Evolutionary conservation across 2,113 vertebrate genomes (phyloP), one percentile per base, ranked within the genome.

Genomic region (Eptesicus fuscus): DNA sequence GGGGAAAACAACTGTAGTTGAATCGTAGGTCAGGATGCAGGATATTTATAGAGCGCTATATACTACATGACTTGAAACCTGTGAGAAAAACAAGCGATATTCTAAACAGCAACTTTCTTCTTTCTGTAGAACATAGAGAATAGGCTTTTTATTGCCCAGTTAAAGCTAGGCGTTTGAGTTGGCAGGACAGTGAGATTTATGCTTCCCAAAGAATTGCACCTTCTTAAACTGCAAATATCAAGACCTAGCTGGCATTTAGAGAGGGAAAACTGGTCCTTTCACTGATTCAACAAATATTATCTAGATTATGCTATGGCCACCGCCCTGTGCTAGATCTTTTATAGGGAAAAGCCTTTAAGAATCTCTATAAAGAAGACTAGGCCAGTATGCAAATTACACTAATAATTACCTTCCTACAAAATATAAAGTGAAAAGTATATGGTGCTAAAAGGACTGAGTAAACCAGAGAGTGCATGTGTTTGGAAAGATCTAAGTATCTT

Each of bases 121-220:
- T 87, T 94, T 90, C 32, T 80, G 7, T 83, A 93, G 61, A 87
- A 93, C 56, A 77, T 47, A 95, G 77, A 47, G 28, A 28, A 4
- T 14, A 6, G 59, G 56, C 7, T 95, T 90, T 90, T 65, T 53
- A 71, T 37, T 93, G 32, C n/a, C 28, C 17, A 40, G 44, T 67
- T 79, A 80, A 44, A 77, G 16, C 67, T 51, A 23, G 32, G 23
- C 42, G 40, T 88, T 67, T 82, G 7, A 9, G 32, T 88, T 82
- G 61, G 13, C 71, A 92, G 23, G 67, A 73, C 28, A 78, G 42
- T 89, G 42, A 89, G 23, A 90, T 77, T 85, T 85, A 71, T 71
- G 35, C 23, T 92, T 88, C 42, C 23, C 11, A 91, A 82, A 51
- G 25, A 74, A 76, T 71, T 84, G 28, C 1, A 69, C 30, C n/a